A percentile compares a stretch with the other conserved stretches of the same genome.
Evolutionary conservation across 2,113 vertebrate species (phyloP).

Genomic region (Garra rufa): DNA sequence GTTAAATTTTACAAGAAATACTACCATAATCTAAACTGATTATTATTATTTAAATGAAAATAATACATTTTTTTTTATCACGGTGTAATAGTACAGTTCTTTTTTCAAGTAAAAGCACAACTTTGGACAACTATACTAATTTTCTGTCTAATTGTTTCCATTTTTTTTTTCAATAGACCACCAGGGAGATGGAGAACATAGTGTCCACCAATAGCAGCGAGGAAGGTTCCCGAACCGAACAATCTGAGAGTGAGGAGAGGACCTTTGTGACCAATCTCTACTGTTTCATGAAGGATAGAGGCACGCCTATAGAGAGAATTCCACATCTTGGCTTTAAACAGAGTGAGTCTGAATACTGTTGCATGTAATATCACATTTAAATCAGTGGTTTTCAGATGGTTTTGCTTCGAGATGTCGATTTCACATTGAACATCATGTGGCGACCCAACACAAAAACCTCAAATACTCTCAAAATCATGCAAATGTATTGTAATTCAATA

Average conservation of each 20-base stretch:
- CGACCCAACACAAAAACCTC: background rate
- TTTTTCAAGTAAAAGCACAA: too few relatives aligned
- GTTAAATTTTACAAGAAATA: background rate
- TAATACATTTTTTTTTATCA: too few relatives aligned
- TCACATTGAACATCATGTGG: background rate
- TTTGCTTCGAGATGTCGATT: background rate
- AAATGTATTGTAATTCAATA: background rate
- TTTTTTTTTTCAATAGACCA: conserved; percentile 51
- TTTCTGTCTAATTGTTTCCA: background rate
- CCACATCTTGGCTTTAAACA: conserved; percentile 97
- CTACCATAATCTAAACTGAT: background rate
- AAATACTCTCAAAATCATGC: background rate
- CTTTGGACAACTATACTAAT: background rate
- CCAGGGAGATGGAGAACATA: conserved; percentile 64
- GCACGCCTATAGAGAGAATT: conserved; percentile 91
- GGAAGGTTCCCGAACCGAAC: conserved; percentile 52
- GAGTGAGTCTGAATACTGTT: conserved; percentile 75
- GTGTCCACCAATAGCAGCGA: conserved; percentile 65
- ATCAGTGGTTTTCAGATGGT: background rate
- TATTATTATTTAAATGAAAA: too few relatives aligned
- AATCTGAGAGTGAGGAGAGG: conserved; percentile 80
- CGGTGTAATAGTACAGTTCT: too few relatives aligned
- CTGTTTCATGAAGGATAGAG: conserved; percentile 91
- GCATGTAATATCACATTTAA: background rate
- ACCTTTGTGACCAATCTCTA: conserved; percentile 85